Conservation (phyloP, 1,140 invertebrate species). For the Ericerus pela region DNA sequence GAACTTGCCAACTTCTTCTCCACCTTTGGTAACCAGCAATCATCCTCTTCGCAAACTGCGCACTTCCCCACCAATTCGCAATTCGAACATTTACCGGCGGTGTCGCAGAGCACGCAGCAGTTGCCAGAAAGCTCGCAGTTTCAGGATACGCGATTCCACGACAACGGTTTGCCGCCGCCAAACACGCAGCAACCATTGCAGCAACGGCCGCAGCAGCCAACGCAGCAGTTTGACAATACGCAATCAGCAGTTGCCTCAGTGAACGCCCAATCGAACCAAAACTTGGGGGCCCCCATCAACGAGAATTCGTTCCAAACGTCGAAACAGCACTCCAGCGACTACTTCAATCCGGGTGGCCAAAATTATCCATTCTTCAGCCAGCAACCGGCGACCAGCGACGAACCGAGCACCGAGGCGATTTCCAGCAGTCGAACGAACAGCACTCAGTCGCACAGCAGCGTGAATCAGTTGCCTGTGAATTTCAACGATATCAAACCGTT, state of each 20-base stretch:
- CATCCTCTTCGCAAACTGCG: too few species aligned
- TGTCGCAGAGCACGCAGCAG: too few species aligned
- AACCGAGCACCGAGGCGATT: not conserved
- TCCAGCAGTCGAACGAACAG: not conserved
- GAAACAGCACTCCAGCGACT: not conserved
- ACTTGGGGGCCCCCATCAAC: not conserved
- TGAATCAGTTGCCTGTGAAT: conserved; percentile 11
- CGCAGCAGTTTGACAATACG: conserved; percentile 4
- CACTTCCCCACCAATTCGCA: too few species aligned
- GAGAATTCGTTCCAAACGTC: not conserved
- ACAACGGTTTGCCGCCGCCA: not conserved
- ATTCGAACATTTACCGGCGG: too few species aligned
- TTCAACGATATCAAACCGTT: conserved; percentile 15
- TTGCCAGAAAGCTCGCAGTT: not conserved
- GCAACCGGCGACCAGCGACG: not conserved
- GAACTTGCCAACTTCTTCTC: too few species aligned
- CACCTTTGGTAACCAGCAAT: too few species aligned
- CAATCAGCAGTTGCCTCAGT: not conserved
- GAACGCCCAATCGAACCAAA: not conserved
- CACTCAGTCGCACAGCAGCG: not conserved
- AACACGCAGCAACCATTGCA: not conserved
- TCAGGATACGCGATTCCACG: too few species aligned
- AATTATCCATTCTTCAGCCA: conserved; percentile 3
- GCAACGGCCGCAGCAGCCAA: conserved; percentile 3
- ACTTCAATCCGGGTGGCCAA: not conserved